phyloP scores from a whole-genome alignment of 2,888 invertebrate species.

The Linyphia triangularis region DNA sequence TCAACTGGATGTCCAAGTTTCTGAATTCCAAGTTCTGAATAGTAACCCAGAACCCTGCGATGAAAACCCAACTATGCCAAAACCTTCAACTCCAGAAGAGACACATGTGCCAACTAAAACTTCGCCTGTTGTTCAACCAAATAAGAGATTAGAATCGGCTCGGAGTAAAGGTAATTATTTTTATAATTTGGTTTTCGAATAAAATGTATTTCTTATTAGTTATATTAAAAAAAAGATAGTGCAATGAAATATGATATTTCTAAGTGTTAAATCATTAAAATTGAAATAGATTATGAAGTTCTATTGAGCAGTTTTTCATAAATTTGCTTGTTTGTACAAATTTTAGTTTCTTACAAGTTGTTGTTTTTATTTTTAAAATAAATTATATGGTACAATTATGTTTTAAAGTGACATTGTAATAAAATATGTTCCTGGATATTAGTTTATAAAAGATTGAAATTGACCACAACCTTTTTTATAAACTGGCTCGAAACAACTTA shows the following conservation, averaged over 20 bases:
- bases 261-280: background rate
- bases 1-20: background rate
- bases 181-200: background rate
- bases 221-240: background rate
- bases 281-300: background rate
- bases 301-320: background rate
- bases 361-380: too few relatives aligned
- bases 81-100: conserved; percentile 32
- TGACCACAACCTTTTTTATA: too few relatives aligned
- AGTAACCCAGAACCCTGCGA: background rate
- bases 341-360: too few relatives aligned
- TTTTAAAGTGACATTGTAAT: too few relatives aligned
- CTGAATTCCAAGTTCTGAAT: background rate
- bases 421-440: too few relatives aligned
- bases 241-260: background rate
- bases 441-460: too few relatives aligned
- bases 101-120: conserved; percentile 44
- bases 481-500: too few relatives aligned
- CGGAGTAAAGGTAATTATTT: conserved; percentile 49
- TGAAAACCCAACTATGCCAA: conserved; percentile 19
- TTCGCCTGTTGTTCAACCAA: conserved; percentile 27
- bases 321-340: too few relatives aligned
- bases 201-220: too few relatives aligned
- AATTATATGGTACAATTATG: too few relatives aligned
- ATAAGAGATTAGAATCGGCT: conserved; percentile 60